A percentile compares a stretch with the other conserved stretches of the same genome.
Evolutionary conservation across 2,797 vertebrate genomes (phyloP).

Genomic region (Merluccius polli): DNA sequence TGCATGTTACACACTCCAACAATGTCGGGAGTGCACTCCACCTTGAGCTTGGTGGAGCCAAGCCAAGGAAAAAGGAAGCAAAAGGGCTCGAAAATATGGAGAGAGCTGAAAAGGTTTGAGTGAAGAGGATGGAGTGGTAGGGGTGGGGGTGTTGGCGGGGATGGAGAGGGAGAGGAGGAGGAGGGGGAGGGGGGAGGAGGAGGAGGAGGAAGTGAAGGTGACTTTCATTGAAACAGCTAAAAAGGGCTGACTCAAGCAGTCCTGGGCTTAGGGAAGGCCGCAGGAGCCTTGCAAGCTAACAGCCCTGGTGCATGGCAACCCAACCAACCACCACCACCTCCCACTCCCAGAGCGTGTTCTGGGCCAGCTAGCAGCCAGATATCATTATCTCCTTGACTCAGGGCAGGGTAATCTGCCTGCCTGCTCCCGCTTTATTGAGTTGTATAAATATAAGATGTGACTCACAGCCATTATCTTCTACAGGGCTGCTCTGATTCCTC

Average conservation of each 20-base stretch:
- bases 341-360: constrained; percentile 56
- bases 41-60: constrained; percentile 13
- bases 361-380: constrained; percentile 72
- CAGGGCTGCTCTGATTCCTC: constrained; percentile 70
- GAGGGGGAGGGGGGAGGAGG: not conserved
- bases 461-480: constrained; percentile 75
- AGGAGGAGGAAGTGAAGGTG: constrained; percentile 58
- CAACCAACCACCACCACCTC: not conserved
- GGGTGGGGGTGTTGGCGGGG: too few species aligned
- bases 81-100: not conserved
- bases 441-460: constrained; percentile 79
- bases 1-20: not conserved
- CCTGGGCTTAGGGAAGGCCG: constrained; percentile 60
- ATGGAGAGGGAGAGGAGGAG: not conserved
- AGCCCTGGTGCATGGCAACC: constrained; percentile 50
- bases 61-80: too few species aligned
- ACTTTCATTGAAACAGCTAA: constrained; percentile 62
- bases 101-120: not conserved
- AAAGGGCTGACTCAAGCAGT: constrained; percentile 70
- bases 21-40: constrained; percentile 6
- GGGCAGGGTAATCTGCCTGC: constrained; percentile 74
- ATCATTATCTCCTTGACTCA: constrained; percentile 77
- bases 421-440: constrained; percentile 78
- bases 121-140: too few species aligned
- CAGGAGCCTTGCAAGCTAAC: constrained; percentile 54